These are phyloP conservation scores for Mamestra brassicae DNA, from an alignment of 2,888 invertebrate species.

Conservation along the genomic window DNA sequence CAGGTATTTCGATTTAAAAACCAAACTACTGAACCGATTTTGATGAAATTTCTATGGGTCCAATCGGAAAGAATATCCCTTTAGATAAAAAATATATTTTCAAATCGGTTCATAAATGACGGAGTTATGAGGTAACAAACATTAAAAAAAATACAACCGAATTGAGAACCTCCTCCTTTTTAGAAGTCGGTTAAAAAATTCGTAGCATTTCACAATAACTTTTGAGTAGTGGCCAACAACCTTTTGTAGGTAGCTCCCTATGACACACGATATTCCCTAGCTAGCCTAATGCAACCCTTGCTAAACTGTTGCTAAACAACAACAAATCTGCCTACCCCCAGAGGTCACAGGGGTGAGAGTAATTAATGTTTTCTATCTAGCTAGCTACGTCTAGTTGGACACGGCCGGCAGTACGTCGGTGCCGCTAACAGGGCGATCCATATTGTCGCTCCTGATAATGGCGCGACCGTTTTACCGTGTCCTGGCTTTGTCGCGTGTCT, in stretches of 20 bases:
- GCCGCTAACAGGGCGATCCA: slow-evolving; percentile 49
- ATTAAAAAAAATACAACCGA: no score
- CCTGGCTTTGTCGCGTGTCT: slow-evolving; percentile 50
- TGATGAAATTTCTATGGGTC: no score
- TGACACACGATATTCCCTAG: slow-evolving; percentile 1
- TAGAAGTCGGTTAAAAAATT: no score
- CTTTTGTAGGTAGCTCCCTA: background rate
- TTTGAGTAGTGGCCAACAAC: background rate
- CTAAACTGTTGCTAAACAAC: slow-evolving; percentile 37
- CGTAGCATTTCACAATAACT: slow-evolving; percentile 1
- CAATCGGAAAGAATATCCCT: no score
- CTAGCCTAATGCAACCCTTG: slow-evolving; percentile 18
- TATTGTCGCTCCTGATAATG: slow-evolving; percentile 53
- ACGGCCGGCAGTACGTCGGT: slow-evolving; percentile 23
- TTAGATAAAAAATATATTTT: no score
- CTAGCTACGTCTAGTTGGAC: slow-evolving; percentile 43
- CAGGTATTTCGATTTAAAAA: no score
- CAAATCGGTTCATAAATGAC: no score
- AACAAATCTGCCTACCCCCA: slow-evolving; percentile 21
- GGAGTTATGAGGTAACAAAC: no score
- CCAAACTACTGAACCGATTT: no score
- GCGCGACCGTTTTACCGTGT: slow-evolving; percentile 34
- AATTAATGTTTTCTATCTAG: slow-evolving; percentile 46
- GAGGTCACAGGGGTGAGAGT: slow-evolving; percentile 39
- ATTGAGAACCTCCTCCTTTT: no score